Base-by-base conservation (phyloP, 2,113 vertebrate species). In the Tachysurus fulvidraco region DNA sequence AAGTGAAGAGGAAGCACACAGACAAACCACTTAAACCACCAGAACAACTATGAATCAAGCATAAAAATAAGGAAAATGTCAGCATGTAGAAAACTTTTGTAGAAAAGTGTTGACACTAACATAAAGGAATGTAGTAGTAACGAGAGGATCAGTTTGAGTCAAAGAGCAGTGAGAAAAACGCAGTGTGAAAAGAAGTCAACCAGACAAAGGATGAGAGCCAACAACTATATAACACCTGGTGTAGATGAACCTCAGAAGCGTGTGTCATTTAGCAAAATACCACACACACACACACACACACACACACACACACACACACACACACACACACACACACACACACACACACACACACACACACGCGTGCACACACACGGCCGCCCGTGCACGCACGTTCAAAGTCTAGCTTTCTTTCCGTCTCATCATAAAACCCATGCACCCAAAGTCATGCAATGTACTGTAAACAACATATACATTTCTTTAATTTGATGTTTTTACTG, bases 161-260 rank as follows among this genome's bases (percentile, higher is more conserved):
- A 74, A 2, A 19, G 21, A 23, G 44, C 41, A 81, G 57, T 41
- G 25, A 30, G 41, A 52, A 17, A 67, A 67, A 16, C 23, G 25
- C 11, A 25, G 28, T 36, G 12, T 44, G 57, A 78, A 87, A 89
- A 17, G 54, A 79, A 83, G 86, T 89, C 83, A 87, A 73, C 67
- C 81, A 85, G 83, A 85, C 60, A n/a, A 50, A 85, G 25, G 62
- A 4, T 2, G 10, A 83, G 52, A 76, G 44, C 44, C 46, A 59
- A 73, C 36, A 82, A 52, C 12, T n/a, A 57, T 21, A 62, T 5
- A 85, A 46, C 28, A 60, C 46, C 55, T 41, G 41, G 10, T 4
- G 12, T 59, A 73, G 10, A 30, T 44, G 50, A 82, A 74, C 52
- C 64, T 62, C 19, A 55, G 59, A 57, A 55, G n/a, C 23, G 54